These are phyloP conservation scores for rabbit (Oryctolagus cuniculus) DNA, from an alignment of 2,113 vertebrate genomes.

Conservation along the genomic window mOryCun1.1 NC_091443.1:96823501-96824000, in stretches of 20 bases:
- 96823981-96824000: neutral
- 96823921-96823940: neutral
- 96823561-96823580: neutral
- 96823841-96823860: neutral
- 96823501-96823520: neutral
- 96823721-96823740: too few relatives aligned
- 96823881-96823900: neutral
- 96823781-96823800: neutral
- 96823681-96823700: neutral
- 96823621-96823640: neutral
- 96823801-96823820: neutral
- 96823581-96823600: neutral
- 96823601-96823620: neutral
- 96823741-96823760: neutral
- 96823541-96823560: fast-evolving
- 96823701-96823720: fast-evolving
- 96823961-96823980: neutral
- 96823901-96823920: neutral
- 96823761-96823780: neutral
- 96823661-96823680: neutral
- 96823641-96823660: neutral
- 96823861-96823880: neutral
- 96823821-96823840: neutral
- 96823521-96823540: neutral
- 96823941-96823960: neutral